Conservation (phyloP, 2,113 vertebrate species). For the Pygathrix nemaeus region DNA sequence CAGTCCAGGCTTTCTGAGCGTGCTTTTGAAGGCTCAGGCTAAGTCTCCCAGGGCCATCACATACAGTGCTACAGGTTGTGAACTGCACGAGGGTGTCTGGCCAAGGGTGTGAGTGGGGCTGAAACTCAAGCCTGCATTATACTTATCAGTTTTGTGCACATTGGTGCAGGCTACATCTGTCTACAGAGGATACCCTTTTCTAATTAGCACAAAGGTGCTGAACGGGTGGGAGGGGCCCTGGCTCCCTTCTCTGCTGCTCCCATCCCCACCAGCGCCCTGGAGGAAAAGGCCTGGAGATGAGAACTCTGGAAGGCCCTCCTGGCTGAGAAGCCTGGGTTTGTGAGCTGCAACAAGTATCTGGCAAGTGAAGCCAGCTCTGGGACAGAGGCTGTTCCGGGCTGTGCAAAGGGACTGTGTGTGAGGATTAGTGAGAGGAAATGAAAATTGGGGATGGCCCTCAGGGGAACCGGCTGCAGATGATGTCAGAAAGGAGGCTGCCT, state of each 20-base stretch:
- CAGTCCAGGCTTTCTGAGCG: not conserved
- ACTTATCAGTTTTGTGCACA: not conserved
- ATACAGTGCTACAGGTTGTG: not conserved
- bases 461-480: slow-evolving; percentile 68
- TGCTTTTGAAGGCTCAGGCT: not conserved
- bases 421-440: slow-evolving; percentile 79
- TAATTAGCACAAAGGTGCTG: slow-evolving; percentile 28
- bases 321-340: slow-evolving; percentile 39
- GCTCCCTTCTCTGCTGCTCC: not conserved
- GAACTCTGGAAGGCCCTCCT: slow-evolving; percentile 22
- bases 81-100: not conserved
- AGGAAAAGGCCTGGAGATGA: not conserved
- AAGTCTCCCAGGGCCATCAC: not conserved
- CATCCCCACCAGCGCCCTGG: not conserved
- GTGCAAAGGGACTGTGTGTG: slow-evolving; percentile 74
- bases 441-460: slow-evolving; percentile 77
- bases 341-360: slow-evolving; percentile 65
- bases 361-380: slow-evolving; percentile 58
- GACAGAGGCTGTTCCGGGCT: slow-evolving; percentile 73
- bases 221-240: not conserved
- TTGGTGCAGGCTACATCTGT: not conserved
- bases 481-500: slow-evolving; percentile 71
- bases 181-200: slow-evolving; percentile 42
- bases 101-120: not conserved
- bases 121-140: not conserved